Evolutionary conservation across 2,888 invertebrate species (phyloP).

Genomic region (Tethea ocularis): DNA sequence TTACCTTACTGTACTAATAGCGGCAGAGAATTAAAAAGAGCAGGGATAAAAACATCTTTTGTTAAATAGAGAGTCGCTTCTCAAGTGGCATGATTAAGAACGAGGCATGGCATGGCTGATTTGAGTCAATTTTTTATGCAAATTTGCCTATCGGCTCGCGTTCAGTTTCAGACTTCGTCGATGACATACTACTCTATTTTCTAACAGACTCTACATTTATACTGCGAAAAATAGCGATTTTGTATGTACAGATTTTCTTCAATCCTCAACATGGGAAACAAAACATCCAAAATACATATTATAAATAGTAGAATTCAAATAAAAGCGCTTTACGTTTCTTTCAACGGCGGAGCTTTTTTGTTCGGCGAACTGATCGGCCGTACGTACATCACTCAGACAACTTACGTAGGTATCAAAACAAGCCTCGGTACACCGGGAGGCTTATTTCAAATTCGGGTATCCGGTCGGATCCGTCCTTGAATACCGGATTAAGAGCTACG

Average conservation of each 20-base stretch:
- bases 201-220: background rate
- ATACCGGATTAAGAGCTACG: slow-evolving; percentile 34
- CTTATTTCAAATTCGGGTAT: slow-evolving; percentile 44
- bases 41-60: background rate
- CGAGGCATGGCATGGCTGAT: slow-evolving; percentile 40
- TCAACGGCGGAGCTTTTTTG: background rate
- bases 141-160: slow-evolving; percentile 33
- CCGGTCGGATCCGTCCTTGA: slow-evolving; percentile 37
- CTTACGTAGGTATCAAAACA: slow-evolving; percentile 16
- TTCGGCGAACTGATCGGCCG: slow-evolving; percentile 11
- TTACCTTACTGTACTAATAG: background rate
- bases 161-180: slow-evolving; percentile 24
- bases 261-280: background rate
- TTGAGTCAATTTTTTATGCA: slow-evolving; percentile 56
- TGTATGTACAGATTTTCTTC: background rate
- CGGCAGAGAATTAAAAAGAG: background rate
- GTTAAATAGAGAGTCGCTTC: slow-evolving; percentile 21
- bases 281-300: background rate
- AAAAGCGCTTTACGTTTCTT: slow-evolving; percentile 6
- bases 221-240: background rate
- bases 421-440: slow-evolving; percentile 12
- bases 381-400: slow-evolving; percentile 16
- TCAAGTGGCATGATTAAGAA: slow-evolving; percentile 58
- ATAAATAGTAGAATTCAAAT: background rate
- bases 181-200: slow-evolving; percentile 4